Percentiles rank a stretch among this genome's conserved stretches.
Evolutionary conservation across 2,888 invertebrate species (phyloP).

Genomic region (Eutolmus rufibarbis): DNA sequence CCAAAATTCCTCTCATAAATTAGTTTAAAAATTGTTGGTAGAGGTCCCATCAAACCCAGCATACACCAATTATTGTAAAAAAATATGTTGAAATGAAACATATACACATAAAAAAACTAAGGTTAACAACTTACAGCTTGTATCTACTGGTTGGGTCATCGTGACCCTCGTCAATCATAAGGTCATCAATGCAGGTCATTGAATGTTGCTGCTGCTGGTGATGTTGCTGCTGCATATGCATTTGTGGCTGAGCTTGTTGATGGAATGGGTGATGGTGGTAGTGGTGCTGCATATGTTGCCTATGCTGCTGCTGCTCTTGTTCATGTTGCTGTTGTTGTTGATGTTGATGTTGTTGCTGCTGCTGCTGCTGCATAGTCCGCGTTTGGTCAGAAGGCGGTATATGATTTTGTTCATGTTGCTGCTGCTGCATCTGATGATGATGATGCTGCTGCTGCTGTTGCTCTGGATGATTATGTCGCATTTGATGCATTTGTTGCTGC

Average conservation of each 20-base stretch:
- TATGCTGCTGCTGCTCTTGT: constrained; percentile 52
- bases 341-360: constrained; percentile 30
- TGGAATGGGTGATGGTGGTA: constrained; percentile 52
- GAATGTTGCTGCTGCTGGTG: constrained; percentile 51
- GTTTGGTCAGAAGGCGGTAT: constrained; percentile 50
- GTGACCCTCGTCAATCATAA: constrained; percentile 59
- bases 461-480: constrained; percentile 44
- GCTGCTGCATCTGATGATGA: constrained; percentile 32
- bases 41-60: too few relatives aligned
- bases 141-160: constrained; percentile 56
- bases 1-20: too few relatives aligned
- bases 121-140: constrained; percentile 57
- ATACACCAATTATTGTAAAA: too few relatives aligned
- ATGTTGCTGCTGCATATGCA: constrained; percentile 50
- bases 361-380: constrained; percentile 45
- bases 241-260: constrained; percentile 49
- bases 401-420: constrained; percentile 49
- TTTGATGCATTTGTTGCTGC: constrained; percentile 48
- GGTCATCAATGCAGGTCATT: constrained; percentile 53
- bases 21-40: too few relatives aligned
- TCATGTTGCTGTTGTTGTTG: constrained; percentile 40
- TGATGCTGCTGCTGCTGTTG: constrained; percentile 24
- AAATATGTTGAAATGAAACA: too few relatives aligned
- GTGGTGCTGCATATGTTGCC: constrained; percentile 53
- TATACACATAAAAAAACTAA: too few relatives aligned